Evolutionary conservation across 2,888 invertebrate species (phyloP), one percentile per base, ranked within the genome.

Genomic region (Hymenopus coronatus): DNA sequence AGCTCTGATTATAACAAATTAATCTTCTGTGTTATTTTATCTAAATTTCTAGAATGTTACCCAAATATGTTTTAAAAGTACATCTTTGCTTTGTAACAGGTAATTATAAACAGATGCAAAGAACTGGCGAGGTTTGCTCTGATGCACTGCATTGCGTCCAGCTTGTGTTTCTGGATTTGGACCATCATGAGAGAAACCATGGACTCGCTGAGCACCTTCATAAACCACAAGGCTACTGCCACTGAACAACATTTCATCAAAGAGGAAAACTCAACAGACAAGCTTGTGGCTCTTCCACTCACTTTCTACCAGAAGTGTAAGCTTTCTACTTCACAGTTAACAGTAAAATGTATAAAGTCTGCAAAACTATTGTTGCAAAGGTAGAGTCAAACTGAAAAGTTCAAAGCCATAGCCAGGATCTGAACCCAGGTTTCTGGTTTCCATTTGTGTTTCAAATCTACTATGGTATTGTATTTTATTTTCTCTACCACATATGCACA

Each of bases 91-190:
- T 40, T 40, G 1, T 2, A 92, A 33, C 92, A 96, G 95, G 94
- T 96, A 89, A 94, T 95, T 89, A 95, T 95, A 90, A 95, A 95
- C 91, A 93, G 94, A 87, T 94, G 94, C 91, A 93, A 93, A 90
- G 94, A 94, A 88, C 90, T 97, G 70, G 96, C 96, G 1, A 94
- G 96, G 90, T 96, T 97, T 91, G 96, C 96, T 6, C 94, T 97
- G 90, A 97, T 97, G 97, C 97, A 97, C 92, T 95, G 97, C 93
- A 95, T 97, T 46, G 96, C 96, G 0, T 96, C 97, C 89, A 97
- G 96, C 91, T 93, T 97, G n/a, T 96, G 96, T 92, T 96, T 97
- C 92, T 97, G 97, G 97, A 93, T 97, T n/a, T 95, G 95, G 92
- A 96, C 96, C 3, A 96, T 97, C 90, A 94, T 96, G 25, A 94